Evolutionary conservation across 1,140 invertebrate genomes (phyloP), one percentile per base, ranked within the genome.

Genomic region (Aphis craccivora): DNA sequence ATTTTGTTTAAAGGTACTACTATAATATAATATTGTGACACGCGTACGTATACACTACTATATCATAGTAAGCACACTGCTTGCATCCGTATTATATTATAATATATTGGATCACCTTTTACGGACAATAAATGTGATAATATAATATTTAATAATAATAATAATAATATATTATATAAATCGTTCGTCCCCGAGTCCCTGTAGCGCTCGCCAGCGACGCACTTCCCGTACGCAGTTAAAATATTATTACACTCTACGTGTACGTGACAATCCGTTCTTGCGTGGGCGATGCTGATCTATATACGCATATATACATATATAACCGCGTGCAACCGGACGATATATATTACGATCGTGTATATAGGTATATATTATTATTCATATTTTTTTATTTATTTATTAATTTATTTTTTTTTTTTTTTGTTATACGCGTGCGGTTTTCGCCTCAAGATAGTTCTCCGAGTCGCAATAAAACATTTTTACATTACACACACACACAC

Each of bases 251-350:
- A 18, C 48, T 14, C 4, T 18, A 35, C 6, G 5, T 4, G n/a
- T 76, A 76, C 86, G 30, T n/a, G 86, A 87, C 45, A 87, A 87
- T 48, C 86, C 86, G 86, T 87, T 76, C 25, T 23, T 40, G 55
- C 60, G 90, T 76, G 40, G 90, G 90, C 30, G 90, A 76, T 18
- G 40, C 35, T 76, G 90, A 91, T 91, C 90, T 91, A 76, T 76
- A 60, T 60, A 60, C 2, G 30, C 60, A 6, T 6, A n/a, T 76
- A 76, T 76, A 30, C n/a, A 20, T 76, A 18, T 14, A 76, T 30
- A n/a, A n/a, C 11, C 30, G 14, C n/a, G n/a, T 60, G n/a, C 14
- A n/a, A 76, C n/a, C 30, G n/a, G 60, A 76, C 60, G 25, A 67
- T 30, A 67, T 67, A 67, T 67, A 67, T 67, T 60, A 67, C 60